Evolutionary conservation across 2,797 vertebrate genomes (phyloP).

Genomic region (Fratercula arctica): DNA sequence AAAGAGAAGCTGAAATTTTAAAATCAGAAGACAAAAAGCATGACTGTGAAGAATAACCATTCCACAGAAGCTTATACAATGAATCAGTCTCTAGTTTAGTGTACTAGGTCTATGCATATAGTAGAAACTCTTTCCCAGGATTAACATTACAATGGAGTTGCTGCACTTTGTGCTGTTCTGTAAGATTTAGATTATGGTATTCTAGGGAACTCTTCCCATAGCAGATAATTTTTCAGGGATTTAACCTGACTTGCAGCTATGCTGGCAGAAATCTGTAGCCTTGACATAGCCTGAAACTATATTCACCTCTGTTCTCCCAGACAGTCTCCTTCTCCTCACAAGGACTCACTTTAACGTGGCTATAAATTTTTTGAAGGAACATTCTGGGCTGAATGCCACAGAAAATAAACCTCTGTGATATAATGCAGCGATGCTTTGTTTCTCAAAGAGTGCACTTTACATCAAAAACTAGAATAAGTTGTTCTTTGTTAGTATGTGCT

Average conservation of each 20-base stretch:
- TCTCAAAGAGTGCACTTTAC: not conserved
- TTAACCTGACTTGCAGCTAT: not conserved
- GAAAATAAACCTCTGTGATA: conserved; percentile 34
- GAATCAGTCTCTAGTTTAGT: not conserved
- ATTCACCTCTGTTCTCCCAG: not conserved
- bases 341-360: conserved; percentile 31
- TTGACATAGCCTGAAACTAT: not conserved
- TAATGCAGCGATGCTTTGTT: not conserved
- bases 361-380: conserved; percentile 49
- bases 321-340: not conserved
- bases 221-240: not conserved
- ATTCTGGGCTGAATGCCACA: not conserved
- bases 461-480: conserved; percentile 6
- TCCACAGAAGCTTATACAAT: not conserved
- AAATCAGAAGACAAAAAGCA: not conserved
- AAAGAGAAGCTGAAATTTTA: not conserved
- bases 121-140: not conserved
- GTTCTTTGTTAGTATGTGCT: not conserved
- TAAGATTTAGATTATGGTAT: not conserved
- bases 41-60: not conserved
- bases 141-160: not conserved
- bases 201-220: not conserved
- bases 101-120: not conserved
- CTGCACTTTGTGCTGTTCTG: not conserved
- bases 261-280: not conserved